Evolutionary conservation across 2,797 vertebrate species (phyloP).

Genomic region (Dendrocincla fuliginosa): DNA sequence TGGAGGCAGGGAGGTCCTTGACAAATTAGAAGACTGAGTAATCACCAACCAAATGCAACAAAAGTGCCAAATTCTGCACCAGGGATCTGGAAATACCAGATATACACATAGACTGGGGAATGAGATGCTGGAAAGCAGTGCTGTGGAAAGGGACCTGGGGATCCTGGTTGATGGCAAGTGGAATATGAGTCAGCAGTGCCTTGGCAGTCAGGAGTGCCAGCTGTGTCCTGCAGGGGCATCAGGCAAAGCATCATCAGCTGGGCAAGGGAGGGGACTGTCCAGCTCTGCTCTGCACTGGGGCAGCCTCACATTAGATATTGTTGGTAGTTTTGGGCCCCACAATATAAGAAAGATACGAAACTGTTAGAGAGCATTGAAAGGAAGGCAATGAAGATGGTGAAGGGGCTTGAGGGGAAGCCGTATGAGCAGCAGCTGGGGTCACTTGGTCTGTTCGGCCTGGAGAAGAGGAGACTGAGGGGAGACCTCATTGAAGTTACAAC

Average conservation of each 20-base stretch:
- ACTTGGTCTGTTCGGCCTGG: too few relatives aligned
- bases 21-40: background rate
- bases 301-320: background rate
- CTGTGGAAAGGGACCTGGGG: background rate
- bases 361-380: background rate
- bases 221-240: background rate
- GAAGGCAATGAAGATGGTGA: background rate
- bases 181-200: background rate
- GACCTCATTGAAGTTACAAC: too few relatives aligned
- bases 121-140: background rate
- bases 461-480: too few relatives aligned
- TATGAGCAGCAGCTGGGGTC: too few relatives aligned
- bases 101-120: background rate
- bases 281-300: background rate
- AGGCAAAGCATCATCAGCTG: background rate
- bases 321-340: background rate
- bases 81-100: background rate
- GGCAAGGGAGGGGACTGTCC: background rate
- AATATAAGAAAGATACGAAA: background rate
- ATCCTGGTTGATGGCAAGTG: background rate
- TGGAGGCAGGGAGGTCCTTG: background rate
- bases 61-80: background rate
- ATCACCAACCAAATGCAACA: background rate
- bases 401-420: background rate
- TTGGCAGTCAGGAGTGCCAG: background rate